These are phyloP conservation scores for Eumacrocentrus americanus DNA, from an alignment of 2,888 invertebrate species.

Conservation along the genomic window DNA sequence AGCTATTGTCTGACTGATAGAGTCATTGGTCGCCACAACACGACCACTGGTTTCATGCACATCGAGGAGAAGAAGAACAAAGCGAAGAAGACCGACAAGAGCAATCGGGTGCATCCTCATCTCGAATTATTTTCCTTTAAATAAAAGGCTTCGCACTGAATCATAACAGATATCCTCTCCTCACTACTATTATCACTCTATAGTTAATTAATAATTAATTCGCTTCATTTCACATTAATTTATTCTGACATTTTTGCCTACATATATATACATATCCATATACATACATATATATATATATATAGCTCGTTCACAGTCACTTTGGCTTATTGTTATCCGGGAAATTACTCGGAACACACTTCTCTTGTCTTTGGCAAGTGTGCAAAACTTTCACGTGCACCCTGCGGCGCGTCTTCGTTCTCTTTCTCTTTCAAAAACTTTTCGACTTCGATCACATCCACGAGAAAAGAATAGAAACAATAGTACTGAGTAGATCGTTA, in stretches of 20 bases:
- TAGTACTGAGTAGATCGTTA: no score
- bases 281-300: no score
- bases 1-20: neutral
- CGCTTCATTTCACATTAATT: no score
- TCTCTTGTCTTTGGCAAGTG: neutral
- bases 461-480: neutral
- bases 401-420: neutral
- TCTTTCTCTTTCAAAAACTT: neutral
- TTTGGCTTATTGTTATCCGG: neutral
- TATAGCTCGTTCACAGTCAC: no score
- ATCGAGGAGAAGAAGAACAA: constrained; percentile 7
- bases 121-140: constrained; percentile 17
- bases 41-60: constrained; percentile 14
- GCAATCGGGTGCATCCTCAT: constrained; percentile 22
- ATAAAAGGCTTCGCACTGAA: constrained; percentile 19
- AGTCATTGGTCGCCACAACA: constrained; percentile 9
- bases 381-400: constrained; percentile 8
- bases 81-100: neutral
- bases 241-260: neutral
- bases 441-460: neutral
- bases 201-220: no score
- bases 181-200: neutral
- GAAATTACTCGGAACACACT: neutral
- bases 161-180: constrained; percentile 4
- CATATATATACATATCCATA: neutral